phyloP scores from a whole-genome alignment of 64 coral and sea anemone genomes.

The Pocillopora verrucosa region DNA sequence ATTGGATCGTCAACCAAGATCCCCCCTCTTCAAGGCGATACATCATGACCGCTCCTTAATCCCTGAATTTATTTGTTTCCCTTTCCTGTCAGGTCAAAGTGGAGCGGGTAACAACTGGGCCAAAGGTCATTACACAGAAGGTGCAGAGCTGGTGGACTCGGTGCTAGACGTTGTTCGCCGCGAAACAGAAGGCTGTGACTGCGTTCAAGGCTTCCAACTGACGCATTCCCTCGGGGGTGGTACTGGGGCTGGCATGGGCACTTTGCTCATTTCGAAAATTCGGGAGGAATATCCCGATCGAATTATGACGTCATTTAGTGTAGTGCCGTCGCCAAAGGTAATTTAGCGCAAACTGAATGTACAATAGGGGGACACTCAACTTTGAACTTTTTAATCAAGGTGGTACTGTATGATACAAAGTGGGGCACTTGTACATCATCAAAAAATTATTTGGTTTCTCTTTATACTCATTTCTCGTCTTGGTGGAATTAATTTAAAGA shows the following conservation, averaged over 20 bases:
- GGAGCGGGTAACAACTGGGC: conserved; percentile 72
- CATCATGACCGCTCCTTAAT: background rate
- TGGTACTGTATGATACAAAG: background rate
- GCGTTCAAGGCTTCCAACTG: conserved; percentile 63
- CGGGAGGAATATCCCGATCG: conserved; percentile 66
- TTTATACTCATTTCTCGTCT: too few species aligned
- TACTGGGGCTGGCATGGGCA: conserved; percentile 63
- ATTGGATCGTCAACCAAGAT: too few species aligned
- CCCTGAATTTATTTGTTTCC: background rate
- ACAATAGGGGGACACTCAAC: background rate
- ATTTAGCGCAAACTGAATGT: background rate
- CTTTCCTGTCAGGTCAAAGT: conserved; percentile 41
- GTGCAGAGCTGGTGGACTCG: conserved; percentile 59
- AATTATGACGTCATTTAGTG: conserved; percentile 63
- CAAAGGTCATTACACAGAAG: conserved; percentile 68
- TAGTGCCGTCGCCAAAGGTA: conserved; percentile 62
- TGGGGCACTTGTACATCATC: too few species aligned
- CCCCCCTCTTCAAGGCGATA: background rate
- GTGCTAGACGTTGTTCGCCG: conserved; percentile 54
- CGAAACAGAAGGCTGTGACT: conserved; percentile 62
- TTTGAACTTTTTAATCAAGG: too few species aligned
- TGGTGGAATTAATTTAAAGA: too few species aligned
- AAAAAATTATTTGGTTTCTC: too few species aligned
- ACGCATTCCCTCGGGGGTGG: conserved; percentile 69
- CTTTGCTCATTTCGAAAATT: conserved; percentile 60